Percentiles rank a stretch among this genome's conserved stretches.
phyloP scores from a whole-genome alignment of 2,888 invertebrate genomes.

The Margaritifera margaritifera region DNA sequence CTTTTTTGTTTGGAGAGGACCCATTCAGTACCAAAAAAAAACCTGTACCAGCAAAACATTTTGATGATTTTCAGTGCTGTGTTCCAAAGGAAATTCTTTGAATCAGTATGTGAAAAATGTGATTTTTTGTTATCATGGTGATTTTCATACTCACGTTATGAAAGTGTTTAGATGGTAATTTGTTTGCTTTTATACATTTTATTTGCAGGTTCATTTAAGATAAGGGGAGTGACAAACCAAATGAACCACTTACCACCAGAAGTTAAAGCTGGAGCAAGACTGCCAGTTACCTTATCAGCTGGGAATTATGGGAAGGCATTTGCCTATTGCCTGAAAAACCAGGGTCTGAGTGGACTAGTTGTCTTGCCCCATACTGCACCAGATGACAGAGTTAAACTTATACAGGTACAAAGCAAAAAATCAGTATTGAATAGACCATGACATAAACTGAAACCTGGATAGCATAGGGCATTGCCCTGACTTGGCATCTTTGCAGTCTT shows the following conservation, averaged over 20 bases:
- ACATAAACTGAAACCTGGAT: not conserved
- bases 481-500: too few relatives aligned
- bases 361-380: slow-evolving; percentile 69
- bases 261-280: slow-evolving; percentile 37
- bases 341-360: slow-evolving; percentile 52
- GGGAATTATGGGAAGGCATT: slow-evolving; percentile 73
- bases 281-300: slow-evolving; percentile 68
- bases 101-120: too few relatives aligned
- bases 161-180: too few relatives aligned
- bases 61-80: too few relatives aligned
- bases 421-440: not conserved
- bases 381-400: slow-evolving; percentile 53
- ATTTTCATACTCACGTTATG: too few relatives aligned
- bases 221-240: slow-evolving; percentile 68
- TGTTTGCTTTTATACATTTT: too few relatives aligned
- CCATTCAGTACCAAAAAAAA: too few relatives aligned
- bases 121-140: too few relatives aligned
- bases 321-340: slow-evolving; percentile 53
- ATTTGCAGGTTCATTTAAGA: slow-evolving; percentile 68
- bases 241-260: slow-evolving; percentile 50
- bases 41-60: too few relatives aligned
- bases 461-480: too few relatives aligned
- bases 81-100: too few relatives aligned
- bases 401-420: slow-evolving; percentile 46
- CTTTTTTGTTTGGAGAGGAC: too few relatives aligned